Conservation (phyloP, 2,113 vertebrate genomes). For the Microtus richardsoni region DNA sequence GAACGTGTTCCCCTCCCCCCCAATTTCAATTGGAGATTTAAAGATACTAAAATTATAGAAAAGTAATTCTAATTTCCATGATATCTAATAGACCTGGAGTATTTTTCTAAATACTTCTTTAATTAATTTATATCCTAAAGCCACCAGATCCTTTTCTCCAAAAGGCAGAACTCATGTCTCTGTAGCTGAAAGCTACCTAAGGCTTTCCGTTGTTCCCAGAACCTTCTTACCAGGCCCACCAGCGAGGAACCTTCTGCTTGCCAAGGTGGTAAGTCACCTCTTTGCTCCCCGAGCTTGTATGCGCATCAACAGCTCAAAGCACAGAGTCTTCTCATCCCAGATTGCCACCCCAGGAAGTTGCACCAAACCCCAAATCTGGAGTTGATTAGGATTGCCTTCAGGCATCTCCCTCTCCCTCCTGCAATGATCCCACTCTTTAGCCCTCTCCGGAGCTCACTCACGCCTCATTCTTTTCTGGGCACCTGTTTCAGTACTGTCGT, state of each 20-base stretch:
- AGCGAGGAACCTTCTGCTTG: too few species aligned
- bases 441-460: background rate
- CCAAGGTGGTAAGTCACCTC: background rate
- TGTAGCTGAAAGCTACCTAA: background rate
- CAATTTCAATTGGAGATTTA: background rate
- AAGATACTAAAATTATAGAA: background rate
- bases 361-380: background rate
- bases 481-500: background rate
- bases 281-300: background rate
- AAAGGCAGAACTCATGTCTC: background rate
- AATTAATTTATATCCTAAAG: background rate
- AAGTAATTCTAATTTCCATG: conserved; percentile 13
- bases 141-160: background rate
- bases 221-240: background rate
- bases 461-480: background rate
- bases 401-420: background rate
- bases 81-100: background rate
- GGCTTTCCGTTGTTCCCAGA: background rate
- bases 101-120: background rate
- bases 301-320: background rate
- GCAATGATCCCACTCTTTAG: background rate
- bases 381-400: background rate
- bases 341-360: background rate
- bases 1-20: background rate
- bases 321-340: background rate